These are phyloP conservation scores for Sminthurinus aureus DNA, from an alignment of 2,888 invertebrate genomes.

Conservation along the genomic window DNA sequence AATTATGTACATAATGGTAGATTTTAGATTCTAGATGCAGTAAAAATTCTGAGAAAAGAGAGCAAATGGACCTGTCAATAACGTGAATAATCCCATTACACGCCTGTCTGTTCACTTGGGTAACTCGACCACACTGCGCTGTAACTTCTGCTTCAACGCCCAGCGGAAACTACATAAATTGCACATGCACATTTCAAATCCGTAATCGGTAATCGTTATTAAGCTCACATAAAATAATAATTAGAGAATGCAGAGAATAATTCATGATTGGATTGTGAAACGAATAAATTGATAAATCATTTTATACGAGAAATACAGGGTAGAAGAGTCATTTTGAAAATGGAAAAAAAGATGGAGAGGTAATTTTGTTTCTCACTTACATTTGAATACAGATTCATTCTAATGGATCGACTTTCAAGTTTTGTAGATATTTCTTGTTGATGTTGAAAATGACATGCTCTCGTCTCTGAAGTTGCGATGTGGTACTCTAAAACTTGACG, in stretches of 20 bases:
- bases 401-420: constrained; percentile 40
- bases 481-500: constrained; percentile 72
- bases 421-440: constrained; percentile 49
- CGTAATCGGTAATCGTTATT: too few relatives aligned
- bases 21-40: too few relatives aligned
- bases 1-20: too few relatives aligned
- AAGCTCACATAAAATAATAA: too few relatives aligned
- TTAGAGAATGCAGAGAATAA: too few relatives aligned
- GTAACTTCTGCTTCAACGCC: constrained; percentile 68
- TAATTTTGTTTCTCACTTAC: constrained; percentile 33
- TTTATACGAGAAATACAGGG: too few relatives aligned
- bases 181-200: too few relatives aligned
- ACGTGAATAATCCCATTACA: constrained; percentile 75
- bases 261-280: neutral
- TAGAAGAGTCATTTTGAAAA: neutral
- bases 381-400: constrained; percentile 53
- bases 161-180: constrained; percentile 45
- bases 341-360: neutral
- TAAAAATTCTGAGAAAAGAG: too few relatives aligned
- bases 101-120: constrained; percentile 70
- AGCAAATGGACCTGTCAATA: constrained; percentile 65
- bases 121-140: constrained; percentile 73
- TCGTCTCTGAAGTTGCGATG: constrained; percentile 68
- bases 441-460: constrained; percentile 63
- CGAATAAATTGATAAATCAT: too few relatives aligned